Evolutionary conservation across 35 echinoderm and acorn worm species (phyloP).

Genomic region (Holothuria glaberrima): DNA sequence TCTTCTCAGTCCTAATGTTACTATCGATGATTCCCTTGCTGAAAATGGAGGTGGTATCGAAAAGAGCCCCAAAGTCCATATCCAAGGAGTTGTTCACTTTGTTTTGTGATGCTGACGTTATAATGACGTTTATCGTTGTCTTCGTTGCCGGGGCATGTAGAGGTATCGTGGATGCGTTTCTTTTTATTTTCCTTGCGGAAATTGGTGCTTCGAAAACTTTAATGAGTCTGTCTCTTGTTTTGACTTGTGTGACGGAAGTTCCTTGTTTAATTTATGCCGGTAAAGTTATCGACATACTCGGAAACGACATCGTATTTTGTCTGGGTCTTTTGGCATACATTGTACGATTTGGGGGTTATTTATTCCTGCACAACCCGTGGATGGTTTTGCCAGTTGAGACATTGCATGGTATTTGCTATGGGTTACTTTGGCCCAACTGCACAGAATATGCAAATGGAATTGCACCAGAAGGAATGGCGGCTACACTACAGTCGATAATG

Average conservation of each 20-base stretch:
- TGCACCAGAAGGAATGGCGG: slow-evolving; percentile 78
- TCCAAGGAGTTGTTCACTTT: not conserved
- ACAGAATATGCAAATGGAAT: slow-evolving; percentile 68
- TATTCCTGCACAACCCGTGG: slow-evolving; percentile 59
- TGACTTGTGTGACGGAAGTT: slow-evolving; percentile 66
- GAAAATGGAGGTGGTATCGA: slow-evolving; percentile 24
- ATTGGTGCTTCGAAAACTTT: slow-evolving; percentile 51
- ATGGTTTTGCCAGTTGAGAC: slow-evolving; percentile 65
- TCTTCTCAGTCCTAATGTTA: not conserved
- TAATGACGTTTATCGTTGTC: slow-evolving; percentile 35
- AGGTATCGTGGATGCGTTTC: slow-evolving; percentile 42
- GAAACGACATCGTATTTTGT: slow-evolving; percentile 58
- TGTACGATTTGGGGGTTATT: slow-evolving; percentile 73
- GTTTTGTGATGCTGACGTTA: not conserved
- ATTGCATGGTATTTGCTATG: slow-evolving; percentile 80
- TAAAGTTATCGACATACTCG: slow-evolving; percentile 54
- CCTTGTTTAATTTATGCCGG: slow-evolving; percentile 62
- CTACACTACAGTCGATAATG: slow-evolving; percentile 72
- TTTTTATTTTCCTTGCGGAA: slow-evolving; percentile 66
- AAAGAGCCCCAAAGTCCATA: not conserved
- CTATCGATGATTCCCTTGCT: not conserved
- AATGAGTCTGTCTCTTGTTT: slow-evolving; percentile 56
- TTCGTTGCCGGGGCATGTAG: slow-evolving; percentile 30
- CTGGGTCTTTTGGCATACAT: slow-evolving; percentile 66
- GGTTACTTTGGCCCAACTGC: slow-evolving; percentile 70